phyloP scores from a whole-genome alignment of 2,113 vertebrate species.

The Gorilla gorilla region DNA sequence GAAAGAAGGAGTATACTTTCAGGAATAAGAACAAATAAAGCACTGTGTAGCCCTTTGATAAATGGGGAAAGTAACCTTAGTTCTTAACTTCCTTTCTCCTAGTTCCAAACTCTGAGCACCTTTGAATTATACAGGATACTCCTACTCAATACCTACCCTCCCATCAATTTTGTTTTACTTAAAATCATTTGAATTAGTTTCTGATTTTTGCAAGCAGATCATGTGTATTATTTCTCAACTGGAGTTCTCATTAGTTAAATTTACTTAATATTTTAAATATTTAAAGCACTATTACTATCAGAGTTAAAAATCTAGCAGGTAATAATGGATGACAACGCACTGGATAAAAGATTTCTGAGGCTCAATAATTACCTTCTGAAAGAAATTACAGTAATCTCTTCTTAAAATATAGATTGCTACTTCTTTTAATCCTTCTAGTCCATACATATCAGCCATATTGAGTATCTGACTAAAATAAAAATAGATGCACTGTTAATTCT shows the following conservation, averaged over 20 bases:
- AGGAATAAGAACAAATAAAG: neutral
- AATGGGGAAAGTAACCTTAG: neutral
- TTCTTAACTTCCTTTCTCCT: neutral
- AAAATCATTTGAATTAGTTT: slow-evolving; percentile 28
- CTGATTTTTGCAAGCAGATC: neutral
- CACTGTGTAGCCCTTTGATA: neutral
- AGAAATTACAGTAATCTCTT: slow-evolving; percentile 96
- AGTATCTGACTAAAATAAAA: slow-evolving; percentile 89
- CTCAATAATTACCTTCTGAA: slow-evolving; percentile 90
- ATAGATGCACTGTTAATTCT: slow-evolving; percentile 51
- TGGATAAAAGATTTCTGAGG: slow-evolving; percentile 51
- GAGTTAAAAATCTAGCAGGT: slow-evolving; percentile 12
- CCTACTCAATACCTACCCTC: neutral
- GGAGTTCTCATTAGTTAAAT: neutral
- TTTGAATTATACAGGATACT: slow-evolving; percentile 9
- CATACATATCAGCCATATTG: slow-evolving; percentile 94
- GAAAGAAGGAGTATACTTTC: neutral
- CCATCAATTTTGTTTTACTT: slow-evolving; percentile 39
- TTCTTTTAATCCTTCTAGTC: slow-evolving; percentile 94
- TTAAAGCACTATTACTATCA: neutral
- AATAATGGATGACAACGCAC: neutral
- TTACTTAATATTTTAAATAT: slow-evolving; percentile 37
- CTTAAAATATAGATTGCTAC: slow-evolving; percentile 93
- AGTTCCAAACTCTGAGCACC: neutral
- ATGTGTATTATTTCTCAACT: neutral